Evolutionary conservation across 2,113 vertebrate genomes (phyloP), one percentile per base, ranked within the genome.

Genomic region (Chunga burmeisteri): DNA sequence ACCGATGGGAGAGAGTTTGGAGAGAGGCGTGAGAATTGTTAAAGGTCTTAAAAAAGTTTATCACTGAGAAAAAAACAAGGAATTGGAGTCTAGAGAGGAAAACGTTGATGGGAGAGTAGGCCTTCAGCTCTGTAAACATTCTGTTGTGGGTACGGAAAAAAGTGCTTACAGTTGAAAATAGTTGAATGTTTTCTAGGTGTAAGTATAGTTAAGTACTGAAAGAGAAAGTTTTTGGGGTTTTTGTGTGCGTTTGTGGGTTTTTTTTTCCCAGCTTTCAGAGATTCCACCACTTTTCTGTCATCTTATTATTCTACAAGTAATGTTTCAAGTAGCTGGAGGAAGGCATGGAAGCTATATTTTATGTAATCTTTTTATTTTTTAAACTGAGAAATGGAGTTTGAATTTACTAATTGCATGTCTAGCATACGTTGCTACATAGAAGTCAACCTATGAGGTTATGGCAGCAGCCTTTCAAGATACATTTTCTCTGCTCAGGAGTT

Each of bases 1-100:
- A 15, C 29, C 46, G 21, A 4, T 1, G 9, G 25, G n/a, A 44
- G 26, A 19, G 20, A 17, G 21, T 18, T 59, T 0, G 2, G 36
- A 56, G 34, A 15, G 34, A 34, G 10, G 0, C 0, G 2, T 14
- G 56, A 17, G 10, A 32, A 2, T 55, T 67, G 6, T 10, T 73
- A 9, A 42, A 78, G 55, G 26, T 29, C 13, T 40, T 38, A 38
- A 9, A 34, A 46, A 90, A n/a, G 3, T 11, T 13, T 7, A 5
- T 38, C 4, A 2, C 26, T 10, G 52, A 78, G 38, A 6, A 56
- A 49, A 65, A n/a, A n/a, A 27, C 2, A 30, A 79, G 20, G 16
- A 27, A 4, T 15, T n/a, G 13, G 15, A 38, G 6, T 36, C 9
- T 17, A 17, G 49, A 44, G 18, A n/a, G 42, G 9, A 67, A 53